Evolutionary conservation across 2,888 invertebrate genomes (phyloP).

Genomic region (Eledona agricola): DNA sequence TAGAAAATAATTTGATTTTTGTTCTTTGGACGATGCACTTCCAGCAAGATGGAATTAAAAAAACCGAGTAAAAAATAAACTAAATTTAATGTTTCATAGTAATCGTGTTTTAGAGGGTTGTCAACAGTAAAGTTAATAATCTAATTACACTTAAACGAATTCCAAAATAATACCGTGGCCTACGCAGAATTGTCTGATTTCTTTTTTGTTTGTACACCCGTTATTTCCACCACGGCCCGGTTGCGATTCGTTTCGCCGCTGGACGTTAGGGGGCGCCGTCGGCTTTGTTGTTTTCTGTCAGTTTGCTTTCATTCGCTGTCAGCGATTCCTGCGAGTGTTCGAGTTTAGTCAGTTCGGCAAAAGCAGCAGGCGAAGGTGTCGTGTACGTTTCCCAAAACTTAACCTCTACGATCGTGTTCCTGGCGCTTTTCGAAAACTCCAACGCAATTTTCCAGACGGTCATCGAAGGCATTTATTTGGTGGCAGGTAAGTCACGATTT

Average conservation of each 20-base stretch:
- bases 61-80: no score
- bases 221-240: constrained; percentile 3
- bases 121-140: no score
- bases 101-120: no score
- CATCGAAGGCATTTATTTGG: no score
- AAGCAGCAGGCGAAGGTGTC: constrained; percentile 7
- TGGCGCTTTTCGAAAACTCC: constrained; percentile 7
- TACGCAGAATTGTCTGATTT: no score
- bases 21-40: no score
- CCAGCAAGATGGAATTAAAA: no score
- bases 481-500: constrained; percentile 21
- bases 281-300: constrained; percentile 29
- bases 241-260: background rate
- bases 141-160: no score
- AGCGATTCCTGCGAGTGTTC: constrained; percentile 7
- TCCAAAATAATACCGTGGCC: no score
- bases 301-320: constrained; percentile 23
- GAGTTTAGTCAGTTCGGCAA: constrained; percentile 28
- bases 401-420: constrained; percentile 21
- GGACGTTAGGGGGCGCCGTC: no score
- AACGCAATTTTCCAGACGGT: background rate
- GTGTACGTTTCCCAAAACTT: constrained; percentile 15
- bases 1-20: no score
- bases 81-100: no score
- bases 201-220: constrained; percentile 11